These are phyloP conservation scores for Margaritifera margaritifera DNA, from an alignment of 2,888 invertebrate species.

Conservation along the genomic window DNA sequence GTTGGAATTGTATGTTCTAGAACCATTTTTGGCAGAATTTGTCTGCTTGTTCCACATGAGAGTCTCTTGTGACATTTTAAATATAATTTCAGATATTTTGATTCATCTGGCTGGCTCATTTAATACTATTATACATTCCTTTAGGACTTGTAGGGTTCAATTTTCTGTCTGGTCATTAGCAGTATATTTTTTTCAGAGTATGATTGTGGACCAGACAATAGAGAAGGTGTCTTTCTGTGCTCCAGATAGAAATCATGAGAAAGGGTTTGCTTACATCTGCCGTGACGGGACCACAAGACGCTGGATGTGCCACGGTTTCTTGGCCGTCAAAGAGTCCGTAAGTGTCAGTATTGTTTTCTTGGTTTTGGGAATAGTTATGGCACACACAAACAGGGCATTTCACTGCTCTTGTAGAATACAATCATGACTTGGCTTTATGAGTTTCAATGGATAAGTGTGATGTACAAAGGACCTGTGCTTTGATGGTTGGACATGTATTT, in stretches of 20 bases:
- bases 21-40: no score
- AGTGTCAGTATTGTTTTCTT: slow-evolving; percentile 63
- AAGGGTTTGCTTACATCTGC: slow-evolving; percentile 99
- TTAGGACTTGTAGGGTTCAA: neutral
- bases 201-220: slow-evolving; percentile 99
- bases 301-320: slow-evolving; percentile 99
- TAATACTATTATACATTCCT: neutral
- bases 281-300: slow-evolving; percentile 97
- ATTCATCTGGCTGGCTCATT: neutral
- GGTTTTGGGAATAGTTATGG: slow-evolving; percentile 3
- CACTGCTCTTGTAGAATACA: neutral
- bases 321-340: slow-evolving; percentile 93
- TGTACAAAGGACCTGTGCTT: no score
- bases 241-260: slow-evolving; percentile 97
- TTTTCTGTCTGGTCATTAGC: neutral
- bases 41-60: no score
- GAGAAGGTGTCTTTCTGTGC: slow-evolving; percentile 99
- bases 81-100: no score
- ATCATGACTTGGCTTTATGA: neutral
- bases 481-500: no score
- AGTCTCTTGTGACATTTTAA: no score
- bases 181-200: slow-evolving; percentile 77
- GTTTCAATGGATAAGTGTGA: no score
- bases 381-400: neutral
- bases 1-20: no score